These are phyloP conservation scores for Drosophila guanche DNA, from an alignment of 1,140 invertebrate genomes.

Conservation along the genomic window DNA sequence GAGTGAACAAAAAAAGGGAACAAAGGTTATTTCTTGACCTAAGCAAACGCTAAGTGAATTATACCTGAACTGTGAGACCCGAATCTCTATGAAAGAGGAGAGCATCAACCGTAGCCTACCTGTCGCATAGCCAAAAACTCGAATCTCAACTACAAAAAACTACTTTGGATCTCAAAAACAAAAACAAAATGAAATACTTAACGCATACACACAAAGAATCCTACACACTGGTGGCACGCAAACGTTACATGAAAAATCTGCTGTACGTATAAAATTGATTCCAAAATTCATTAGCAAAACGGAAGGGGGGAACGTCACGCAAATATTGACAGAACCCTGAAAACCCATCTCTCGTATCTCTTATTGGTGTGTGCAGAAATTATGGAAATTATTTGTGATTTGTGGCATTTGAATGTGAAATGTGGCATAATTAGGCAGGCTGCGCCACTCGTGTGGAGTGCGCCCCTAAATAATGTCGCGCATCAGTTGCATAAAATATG, in stretches of 20 bases:
- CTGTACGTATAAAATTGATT: conserved; percentile 74
- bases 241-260: conserved; percentile 85
- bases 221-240: conserved; percentile 84
- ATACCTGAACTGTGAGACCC: conserved; percentile 24
- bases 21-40: conserved; percentile 47
- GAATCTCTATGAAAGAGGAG: conserved; percentile 11
- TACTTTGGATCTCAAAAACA: background rate
- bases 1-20: conserved; percentile 5
- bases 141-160: conserved; percentile 12
- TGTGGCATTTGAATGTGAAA: conserved; percentile 47
- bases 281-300: conserved; percentile 22
- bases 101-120: conserved; percentile 40
- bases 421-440: conserved; percentile 63
- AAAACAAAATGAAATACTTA: conserved; percentile 85
- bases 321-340: conserved; percentile 37
- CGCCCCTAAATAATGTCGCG: conserved; percentile 17
- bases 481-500: conserved; percentile 62
- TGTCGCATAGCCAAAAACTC: conserved; percentile 34
- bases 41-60: conserved; percentile 54
- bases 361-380: conserved; percentile 63
- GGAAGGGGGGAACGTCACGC: conserved; percentile 10
- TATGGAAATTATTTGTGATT: conserved; percentile 71
- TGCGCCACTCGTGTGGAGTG: conserved; percentile 45
- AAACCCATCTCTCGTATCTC: conserved; percentile 10
- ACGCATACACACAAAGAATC: conserved; percentile 84